These are phyloP conservation scores for Tretioscincus oriximinensis DNA, from an alignment of 2,113 vertebrate genomes.

Conservation along the genomic window DNA sequence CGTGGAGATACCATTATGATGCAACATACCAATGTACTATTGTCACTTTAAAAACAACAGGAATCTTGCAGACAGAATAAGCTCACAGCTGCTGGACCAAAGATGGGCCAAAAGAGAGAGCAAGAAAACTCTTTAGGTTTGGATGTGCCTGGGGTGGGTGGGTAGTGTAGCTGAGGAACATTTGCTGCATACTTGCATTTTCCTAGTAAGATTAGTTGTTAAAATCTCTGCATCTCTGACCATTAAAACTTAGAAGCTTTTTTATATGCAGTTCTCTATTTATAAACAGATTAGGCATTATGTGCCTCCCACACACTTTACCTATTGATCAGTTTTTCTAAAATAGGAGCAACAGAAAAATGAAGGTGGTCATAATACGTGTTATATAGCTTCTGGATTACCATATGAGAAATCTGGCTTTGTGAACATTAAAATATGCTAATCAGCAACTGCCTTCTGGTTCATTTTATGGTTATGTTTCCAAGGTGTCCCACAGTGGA, in stretches of 20 bases:
- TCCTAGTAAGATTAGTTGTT: background rate
- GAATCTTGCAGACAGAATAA: no score
- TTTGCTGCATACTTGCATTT: background rate
- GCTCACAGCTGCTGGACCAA: no score
- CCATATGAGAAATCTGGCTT: background rate
- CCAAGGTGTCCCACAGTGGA: constrained; percentile 1
- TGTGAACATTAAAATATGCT: constrained; percentile 13
- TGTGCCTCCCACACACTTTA: background rate
- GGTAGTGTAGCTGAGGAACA: no score
- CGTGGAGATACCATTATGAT: no score
- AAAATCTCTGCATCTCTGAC: background rate
- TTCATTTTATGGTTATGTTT: constrained; percentile 16
- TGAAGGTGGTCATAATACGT: background rate
- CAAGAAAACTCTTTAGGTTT: no score
- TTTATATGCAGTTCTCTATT: background rate
- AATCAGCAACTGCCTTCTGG: background rate
- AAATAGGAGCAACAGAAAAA: background rate
- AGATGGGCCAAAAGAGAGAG: no score
- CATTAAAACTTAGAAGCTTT: background rate
- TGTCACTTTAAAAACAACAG: background rate
- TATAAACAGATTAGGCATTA: background rate
- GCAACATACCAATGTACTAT: no score
- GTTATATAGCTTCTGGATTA: background rate
- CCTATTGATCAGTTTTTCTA: background rate
- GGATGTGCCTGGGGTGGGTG: no score